Conservation (phyloP, 2,113 vertebrate genomes). For the Scytalopus superciliaris region DNA sequence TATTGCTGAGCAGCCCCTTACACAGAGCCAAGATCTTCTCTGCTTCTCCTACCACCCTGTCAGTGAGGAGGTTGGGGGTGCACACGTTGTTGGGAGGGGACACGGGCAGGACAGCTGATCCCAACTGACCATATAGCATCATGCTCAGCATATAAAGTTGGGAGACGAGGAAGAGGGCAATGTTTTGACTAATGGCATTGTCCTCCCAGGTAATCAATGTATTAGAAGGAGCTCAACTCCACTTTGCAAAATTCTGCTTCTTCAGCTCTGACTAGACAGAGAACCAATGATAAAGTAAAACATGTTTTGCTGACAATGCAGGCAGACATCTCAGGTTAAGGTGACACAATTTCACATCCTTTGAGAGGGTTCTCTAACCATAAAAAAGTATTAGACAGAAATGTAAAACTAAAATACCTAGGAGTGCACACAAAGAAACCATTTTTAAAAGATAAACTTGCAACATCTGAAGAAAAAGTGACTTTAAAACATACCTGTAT, state of each 20-base stretch:
- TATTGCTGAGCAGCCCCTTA: neutral
- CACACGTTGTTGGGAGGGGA: neutral
- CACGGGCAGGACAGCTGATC: neutral
- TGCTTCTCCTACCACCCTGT: neutral
- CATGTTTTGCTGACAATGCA: neutral
- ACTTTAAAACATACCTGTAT: slow-evolving; percentile 77
- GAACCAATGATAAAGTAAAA: neutral
- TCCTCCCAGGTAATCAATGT: neutral
- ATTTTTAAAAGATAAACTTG: neutral
- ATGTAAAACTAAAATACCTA: neutral
- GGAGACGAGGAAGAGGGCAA: neutral
- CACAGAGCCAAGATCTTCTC: no score
- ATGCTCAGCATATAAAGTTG: neutral
- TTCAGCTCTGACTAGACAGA: neutral
- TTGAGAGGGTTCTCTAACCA: neutral
- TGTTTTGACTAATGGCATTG: neutral
- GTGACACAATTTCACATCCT: neutral
- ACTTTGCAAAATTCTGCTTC: neutral
- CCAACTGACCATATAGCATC: neutral
- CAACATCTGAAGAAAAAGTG: neutral
- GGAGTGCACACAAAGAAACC: neutral
- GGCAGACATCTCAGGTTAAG: neutral
- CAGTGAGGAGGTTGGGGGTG: neutral
- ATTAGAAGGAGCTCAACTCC: neutral
- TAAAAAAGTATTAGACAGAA: neutral